A percentile compares a stretch with the other conserved stretches of the same genome.
Conservation (phyloP, 2,888 invertebrate genomes). For the Agrochola lota region DNA sequence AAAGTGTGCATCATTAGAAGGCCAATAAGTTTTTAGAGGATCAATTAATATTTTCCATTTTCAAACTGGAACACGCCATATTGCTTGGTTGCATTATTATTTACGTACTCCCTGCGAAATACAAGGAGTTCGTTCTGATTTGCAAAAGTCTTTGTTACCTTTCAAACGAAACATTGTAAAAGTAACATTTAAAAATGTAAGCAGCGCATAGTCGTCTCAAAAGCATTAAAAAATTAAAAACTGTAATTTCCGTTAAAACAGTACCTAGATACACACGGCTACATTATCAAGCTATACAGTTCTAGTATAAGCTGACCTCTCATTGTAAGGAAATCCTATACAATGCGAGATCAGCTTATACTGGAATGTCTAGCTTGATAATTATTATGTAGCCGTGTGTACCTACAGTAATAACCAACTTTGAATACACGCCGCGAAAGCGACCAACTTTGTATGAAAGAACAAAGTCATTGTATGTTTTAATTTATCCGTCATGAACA, state of each 20-base stretch:
- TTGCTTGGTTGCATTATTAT: not conserved
- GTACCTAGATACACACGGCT: not conserved
- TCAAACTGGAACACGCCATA: not conserved
- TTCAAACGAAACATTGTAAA: not conserved
- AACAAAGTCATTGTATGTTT: slow-evolving; percentile 60
- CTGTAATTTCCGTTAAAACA: slow-evolving; percentile 14
- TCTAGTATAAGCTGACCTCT: too few species aligned
- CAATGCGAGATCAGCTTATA: too few species aligned
- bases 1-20: too few species aligned
- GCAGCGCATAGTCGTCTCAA: not conserved
- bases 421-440: slow-evolving; percentile 24
- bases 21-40: not conserved
- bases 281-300: too few species aligned
- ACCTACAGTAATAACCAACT: slow-evolving; percentile 34
- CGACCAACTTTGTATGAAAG: slow-evolving; percentile 38
- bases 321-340: too few species aligned
- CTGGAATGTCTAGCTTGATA: too few species aligned
- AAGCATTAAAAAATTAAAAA: slow-evolving; percentile 23
- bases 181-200: not conserved
- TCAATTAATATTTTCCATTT: not conserved
- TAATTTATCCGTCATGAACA: slow-evolving; percentile 63
- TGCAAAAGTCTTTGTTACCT: not conserved
- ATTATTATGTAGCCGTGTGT: not conserved
- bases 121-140: not conserved
- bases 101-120: not conserved